A percentile compares a stretch with the other conserved stretches of the same genome.
These are phyloP conservation scores for Zaprionus capensis DNA, from an alignment of 1,140 invertebrate genomes.

Conservation along the genomic window DNA sequence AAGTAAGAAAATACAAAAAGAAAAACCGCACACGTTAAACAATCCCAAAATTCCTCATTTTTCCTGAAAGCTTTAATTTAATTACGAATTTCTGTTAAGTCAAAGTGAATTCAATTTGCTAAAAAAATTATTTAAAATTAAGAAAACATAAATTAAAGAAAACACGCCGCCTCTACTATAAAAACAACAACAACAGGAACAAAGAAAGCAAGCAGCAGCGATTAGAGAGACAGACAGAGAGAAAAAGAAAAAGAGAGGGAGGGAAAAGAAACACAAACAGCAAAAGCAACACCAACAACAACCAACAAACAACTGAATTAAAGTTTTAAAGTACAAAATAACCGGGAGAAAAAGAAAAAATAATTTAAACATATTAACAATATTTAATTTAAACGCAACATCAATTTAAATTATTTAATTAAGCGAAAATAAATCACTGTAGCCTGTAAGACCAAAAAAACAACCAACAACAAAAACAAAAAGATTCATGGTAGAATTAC, in stretches of 20 bases:
- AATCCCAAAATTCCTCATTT: conserved; percentile 81
- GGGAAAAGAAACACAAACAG: conserved; percentile 63
- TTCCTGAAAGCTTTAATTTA: conserved; percentile 83
- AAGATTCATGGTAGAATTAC: conserved; percentile 26
- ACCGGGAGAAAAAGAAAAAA: conserved; percentile 77
- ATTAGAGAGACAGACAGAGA: conserved; percentile 13
- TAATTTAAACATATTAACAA: conserved; percentile 74
- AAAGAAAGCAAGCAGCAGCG: conserved; percentile 50
- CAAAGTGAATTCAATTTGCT: conserved; percentile 80
- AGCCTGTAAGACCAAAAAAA: conserved; percentile 51
- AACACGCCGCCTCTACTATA: conserved; percentile 49
- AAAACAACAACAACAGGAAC: conserved; percentile 31
- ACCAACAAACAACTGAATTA: conserved; percentile 79
- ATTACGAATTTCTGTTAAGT: conserved; percentile 82
- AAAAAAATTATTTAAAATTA: conserved; percentile 68
- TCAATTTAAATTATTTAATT: conserved; percentile 78
- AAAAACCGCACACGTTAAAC: conserved; percentile 34
- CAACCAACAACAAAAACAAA: conserved; percentile 29
- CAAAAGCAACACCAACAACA: conserved; percentile 67
- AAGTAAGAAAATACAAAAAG: conserved; percentile 39
- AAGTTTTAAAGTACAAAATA: conserved; percentile 84
- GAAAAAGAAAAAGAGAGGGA: conserved; percentile 59
- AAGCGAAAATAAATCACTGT: conserved; percentile 55
- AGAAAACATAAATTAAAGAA: conserved; percentile 62
- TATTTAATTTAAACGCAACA: conserved; percentile 82